Base-by-base conservation (phyloP, 2,888 invertebrate species). In the Ophioninae sp. region DNA sequence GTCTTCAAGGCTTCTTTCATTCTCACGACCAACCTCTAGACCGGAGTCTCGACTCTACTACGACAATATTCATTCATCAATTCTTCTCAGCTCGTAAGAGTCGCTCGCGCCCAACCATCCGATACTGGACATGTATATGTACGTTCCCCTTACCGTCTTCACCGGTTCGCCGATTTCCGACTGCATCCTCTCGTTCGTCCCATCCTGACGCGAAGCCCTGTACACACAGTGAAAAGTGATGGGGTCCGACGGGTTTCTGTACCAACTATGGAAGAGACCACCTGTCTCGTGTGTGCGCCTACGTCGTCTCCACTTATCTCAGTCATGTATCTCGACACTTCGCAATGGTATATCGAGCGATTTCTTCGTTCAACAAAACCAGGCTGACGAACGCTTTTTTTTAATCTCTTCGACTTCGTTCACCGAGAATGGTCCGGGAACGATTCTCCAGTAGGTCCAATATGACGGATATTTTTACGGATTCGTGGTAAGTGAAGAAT, bases 31-130 rank as follows among this genome's bases (percentile, higher is more conserved):
- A 68, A 64, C 23, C 41, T 56, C 50, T 64, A 30, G 73, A 84
- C 41, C 37, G 77, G 65, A 59, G 57, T 56, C 74, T 79, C 76
- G 69, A 64, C 77, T 75, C 78, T 79, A 78, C 72, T 75, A 56
- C 76, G 67, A 67, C 79, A 73, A 81, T 75, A 81, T 83, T 81
- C 86, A 85, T 86, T 86, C 84, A 86, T 84, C 81, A 65, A 77
- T 81, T 83, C 79, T 69, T 65, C 72, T 44, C 69, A 30, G 69
- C 67, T 78, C 77, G 41, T 79, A 68, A 78, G 67, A 85, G 73
- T 56, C 70, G 21, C 61, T 73, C 74, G 44, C 74, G 61, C 79
- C 75, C 68, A 50, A 70, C 61, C 13, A 6, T 23, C 56, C 59
- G 76, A 77, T 68, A 67, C 44, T 67, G 39, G 7, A 13, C 23